These are phyloP conservation scores for Otocyon megalotis DNA, from an alignment of 2,113 vertebrate genomes.

Conservation along the genomic window DNA sequence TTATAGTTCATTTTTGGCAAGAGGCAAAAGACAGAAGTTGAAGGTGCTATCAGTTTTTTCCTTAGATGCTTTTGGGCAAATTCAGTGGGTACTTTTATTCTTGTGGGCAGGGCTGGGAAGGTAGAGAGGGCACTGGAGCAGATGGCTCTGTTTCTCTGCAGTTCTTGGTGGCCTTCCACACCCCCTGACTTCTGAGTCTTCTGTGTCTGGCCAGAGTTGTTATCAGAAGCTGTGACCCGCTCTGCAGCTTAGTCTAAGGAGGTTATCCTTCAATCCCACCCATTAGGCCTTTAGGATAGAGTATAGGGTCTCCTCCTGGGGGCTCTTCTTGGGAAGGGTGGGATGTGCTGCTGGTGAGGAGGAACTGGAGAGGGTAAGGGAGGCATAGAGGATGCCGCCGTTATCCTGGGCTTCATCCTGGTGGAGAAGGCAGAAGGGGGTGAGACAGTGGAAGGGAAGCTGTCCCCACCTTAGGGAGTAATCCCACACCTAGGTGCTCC, in stretches of 20 bases:
- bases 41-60: neutral
- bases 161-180: neutral
- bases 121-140: neutral
- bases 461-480: neutral
- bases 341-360: neutral
- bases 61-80: neutral
- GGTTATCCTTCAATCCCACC: neutral
- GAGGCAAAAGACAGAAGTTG: neutral
- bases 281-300: conserved; percentile 25
- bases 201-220: neutral
- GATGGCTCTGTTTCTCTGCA: neutral
- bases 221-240: neutral
- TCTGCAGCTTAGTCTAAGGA: neutral
- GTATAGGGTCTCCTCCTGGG: conserved; percentile 60
- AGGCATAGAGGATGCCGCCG: conserved; percentile 18
- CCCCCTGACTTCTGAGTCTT: neutral
- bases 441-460: neutral
- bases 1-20: neutral
- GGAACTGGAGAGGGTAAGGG: neutral
- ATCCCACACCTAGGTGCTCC: neutral
- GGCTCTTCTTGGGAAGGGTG: rapidly evolving
- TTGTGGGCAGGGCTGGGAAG: neutral
- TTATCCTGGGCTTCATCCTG: conserved; percentile 23
- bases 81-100: neutral
- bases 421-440: neutral